phyloP scores from a whole-genome alignment of 1,140 invertebrate genomes.

The Rhopalosiphum maidis region DNA sequence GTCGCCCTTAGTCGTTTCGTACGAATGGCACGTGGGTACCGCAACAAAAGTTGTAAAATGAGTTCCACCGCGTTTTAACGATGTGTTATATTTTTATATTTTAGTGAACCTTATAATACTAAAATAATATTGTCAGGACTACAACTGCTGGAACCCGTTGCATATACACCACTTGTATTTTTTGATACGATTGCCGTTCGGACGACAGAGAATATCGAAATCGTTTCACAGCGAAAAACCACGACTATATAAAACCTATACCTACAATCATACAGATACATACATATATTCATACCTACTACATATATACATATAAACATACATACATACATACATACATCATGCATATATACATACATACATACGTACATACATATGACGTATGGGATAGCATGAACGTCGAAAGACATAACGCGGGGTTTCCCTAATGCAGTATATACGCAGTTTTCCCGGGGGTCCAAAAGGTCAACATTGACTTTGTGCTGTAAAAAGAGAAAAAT shows the following conservation, averaged over 20 bases:
- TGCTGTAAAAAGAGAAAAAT: not conserved
- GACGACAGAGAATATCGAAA: not conserved
- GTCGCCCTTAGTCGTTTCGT: not conserved
- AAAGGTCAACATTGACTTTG: conserved; percentile 21
- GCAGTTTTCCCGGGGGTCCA: not conserved
- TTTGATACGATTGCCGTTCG: not conserved
- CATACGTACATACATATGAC: too few species aligned
- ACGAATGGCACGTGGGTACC: not conserved
- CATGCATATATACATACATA: too few species aligned
- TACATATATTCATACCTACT: too few species aligned
- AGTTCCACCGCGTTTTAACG: not conserved
- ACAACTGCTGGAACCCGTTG: not conserved
- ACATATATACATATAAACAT: too few species aligned
- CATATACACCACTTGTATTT: not conserved
- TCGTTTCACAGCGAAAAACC: not conserved
- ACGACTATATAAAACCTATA: not conserved
- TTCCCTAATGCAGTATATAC: not conserved
- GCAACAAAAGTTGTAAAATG: not conserved
- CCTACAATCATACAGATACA: too few species aligned
- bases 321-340: too few species aligned
- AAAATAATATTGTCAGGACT: not conserved
- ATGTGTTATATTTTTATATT: not conserved
- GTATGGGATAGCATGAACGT: too few species aligned
- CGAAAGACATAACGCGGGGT: not conserved
- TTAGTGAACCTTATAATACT: not conserved